Evolutionary conservation across 2,113 vertebrate species (phyloP), one percentile per base, ranked within the genome.

Genomic region (Gnathonemus echidnorhynchus): DNA sequence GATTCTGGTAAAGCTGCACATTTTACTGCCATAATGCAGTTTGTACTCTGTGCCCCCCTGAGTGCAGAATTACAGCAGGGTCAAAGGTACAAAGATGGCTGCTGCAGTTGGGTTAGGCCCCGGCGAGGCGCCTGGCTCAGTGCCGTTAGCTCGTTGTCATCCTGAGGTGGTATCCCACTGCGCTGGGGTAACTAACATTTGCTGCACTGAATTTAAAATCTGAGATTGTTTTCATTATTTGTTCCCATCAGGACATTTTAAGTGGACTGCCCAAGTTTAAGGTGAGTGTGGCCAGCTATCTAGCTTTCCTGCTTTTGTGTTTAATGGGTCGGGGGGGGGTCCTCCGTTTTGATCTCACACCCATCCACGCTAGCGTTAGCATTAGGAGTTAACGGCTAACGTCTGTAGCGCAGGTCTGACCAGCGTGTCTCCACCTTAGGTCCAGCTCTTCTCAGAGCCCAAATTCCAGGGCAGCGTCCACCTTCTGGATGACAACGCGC

Each of bases 401-500:
- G 1, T 17, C 7, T 21, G 39, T 8, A 46, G 80, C 7, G 35
- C 15, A 46, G 39, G 80, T 8, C 31, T 85, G 83, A 46, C 3
- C 42, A 42, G 42, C 45, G 52, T 49, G 46, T 80, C 0, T 74
- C 46, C 19, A 2, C 93, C 93, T 93, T 95, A 99, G 98, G 95
- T 97, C 92, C 96, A 97, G 93, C 95, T 99, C 94, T 99, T 97
- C 95, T 97, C 98, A 45, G 97, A 99, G 91, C 95, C 97, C 86
- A 94, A 93, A 90, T 98, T 97, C 94, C 96, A 97, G 94, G 98
- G 98, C 84, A 90, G 83, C 58, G 92, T 94, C 93, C 92, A 97
- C 93, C 39, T 93, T 91, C 95, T 98, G 93, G 96, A 97, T 91
- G 96, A 96, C 93, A 97, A 94, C 53, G 66, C 92, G 50, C 92